Evolutionary conservation across 1,140 invertebrate species (phyloP).

Genomic region (Orchesella cincta): DNA sequence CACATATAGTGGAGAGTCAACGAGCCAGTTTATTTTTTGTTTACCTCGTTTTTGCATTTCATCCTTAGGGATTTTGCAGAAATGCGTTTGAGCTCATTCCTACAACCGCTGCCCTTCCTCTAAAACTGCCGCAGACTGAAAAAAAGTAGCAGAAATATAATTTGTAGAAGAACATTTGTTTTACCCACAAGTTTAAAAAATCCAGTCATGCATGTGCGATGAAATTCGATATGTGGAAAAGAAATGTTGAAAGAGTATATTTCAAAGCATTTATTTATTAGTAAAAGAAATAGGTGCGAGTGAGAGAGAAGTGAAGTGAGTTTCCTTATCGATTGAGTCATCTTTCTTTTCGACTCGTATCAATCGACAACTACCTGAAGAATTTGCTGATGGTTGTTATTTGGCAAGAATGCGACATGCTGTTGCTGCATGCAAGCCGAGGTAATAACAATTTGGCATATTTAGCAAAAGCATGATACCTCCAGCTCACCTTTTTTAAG

Average conservation of each 20-base stretch:
- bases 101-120: too few species aligned
- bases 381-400: neutral
- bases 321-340: conserved; percentile 22
- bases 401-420: conserved; percentile 21
- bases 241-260: neutral
- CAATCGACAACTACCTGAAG: neutral
- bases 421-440: neutral
- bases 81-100: too few species aligned
- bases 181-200: too few species aligned
- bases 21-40: too few species aligned
- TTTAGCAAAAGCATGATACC: neutral
- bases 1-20: too few species aligned
- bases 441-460: conserved; percentile 25
- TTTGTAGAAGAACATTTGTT: too few species aligned
- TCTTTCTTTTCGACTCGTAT: conserved; percentile 11
- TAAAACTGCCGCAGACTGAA: neutral
- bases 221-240: neutral
- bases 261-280: neutral
- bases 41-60: too few species aligned
- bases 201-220: conserved; percentile 7
- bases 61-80: too few species aligned
- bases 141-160: too few species aligned
- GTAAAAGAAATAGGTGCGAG: neutral
- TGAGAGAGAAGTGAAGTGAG: neutral
- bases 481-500: neutral